Evolutionary conservation across 2,113 vertebrate genomes (phyloP), one percentile per base, ranked within the genome.

Genomic region (Trogon melanurus): DNA sequence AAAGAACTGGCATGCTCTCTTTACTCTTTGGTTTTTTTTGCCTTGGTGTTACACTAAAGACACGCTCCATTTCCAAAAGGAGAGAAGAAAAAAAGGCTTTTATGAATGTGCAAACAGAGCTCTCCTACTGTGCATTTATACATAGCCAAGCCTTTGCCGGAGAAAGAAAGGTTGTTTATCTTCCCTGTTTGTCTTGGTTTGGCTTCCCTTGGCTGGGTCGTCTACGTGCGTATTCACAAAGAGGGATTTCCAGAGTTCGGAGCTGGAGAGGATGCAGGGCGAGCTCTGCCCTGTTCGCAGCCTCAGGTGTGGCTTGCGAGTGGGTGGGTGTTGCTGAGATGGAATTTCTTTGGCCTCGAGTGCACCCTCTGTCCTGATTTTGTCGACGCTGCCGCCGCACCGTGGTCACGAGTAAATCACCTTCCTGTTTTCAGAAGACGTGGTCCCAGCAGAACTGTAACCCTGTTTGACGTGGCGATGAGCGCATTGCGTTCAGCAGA

Each of bases 241-340:
- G 78, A 62, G 32, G 32, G 38, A 60, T 93, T 92, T 93, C 38
- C 65, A 93, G 88, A 69, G 51, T 66, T 36, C 1, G 9, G 30
- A 27, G 45, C 18, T 84, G 78, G 60, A 74, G 88, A 50, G 75
- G 79, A 88, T 53, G 47, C 81, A 20, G 85, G 50, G n/a, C 93
- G 13, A 88, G 76, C 90, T 83, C 21, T 97, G 82, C 79, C 88
- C 88, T 95, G 90, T 85, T 85, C 61, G 2, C 78, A 73, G 90
- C 88, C 88, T 56, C 71, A 75, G 90, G 53, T 83, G 58, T 30
- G 85, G 61, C 30, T 2, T 10, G 16, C 27, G 19, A 36, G 70
- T 56, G 44, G 66, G 45, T 76, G 79, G 85, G 34, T 65, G 79
- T 70, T 89, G 70, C 87, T 29, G 45, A 61, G 64, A 12, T 58